These are phyloP conservation scores for Iphiclides podalirius DNA, from an alignment of 2,888 invertebrate genomes.

Conservation along the genomic window DNA sequence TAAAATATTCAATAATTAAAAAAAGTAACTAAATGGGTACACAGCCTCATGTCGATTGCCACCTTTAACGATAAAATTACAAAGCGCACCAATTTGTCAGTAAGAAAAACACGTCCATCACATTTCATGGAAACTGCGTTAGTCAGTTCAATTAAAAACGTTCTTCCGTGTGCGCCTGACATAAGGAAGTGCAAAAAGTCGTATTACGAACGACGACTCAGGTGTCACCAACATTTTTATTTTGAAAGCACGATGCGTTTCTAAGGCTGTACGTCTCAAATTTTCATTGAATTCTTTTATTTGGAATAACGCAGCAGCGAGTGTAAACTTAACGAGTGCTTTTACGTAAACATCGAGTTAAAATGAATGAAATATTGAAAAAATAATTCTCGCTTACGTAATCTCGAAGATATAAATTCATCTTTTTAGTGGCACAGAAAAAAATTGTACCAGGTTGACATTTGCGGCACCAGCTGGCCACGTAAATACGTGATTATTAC, in stretches of 20 bases:
- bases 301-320: conserved; percentile 8
- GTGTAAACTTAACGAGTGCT: conserved; percentile 6
- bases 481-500: conserved; percentile 43
- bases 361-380: conserved; percentile 8
- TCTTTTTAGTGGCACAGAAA: conserved; percentile 39
- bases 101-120: conserved; percentile 19
- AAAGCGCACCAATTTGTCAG: conserved; percentile 10
- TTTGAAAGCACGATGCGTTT: conserved; percentile 13
- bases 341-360: conserved; percentile 19
- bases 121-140: conserved; percentile 50
- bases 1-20: no score
- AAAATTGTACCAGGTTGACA: conserved; percentile 28
- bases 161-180: conserved; percentile 46
- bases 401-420: conserved; percentile 18
- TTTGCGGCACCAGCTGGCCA: conserved; percentile 37
- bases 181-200: conserved; percentile 47
- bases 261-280: background rate
- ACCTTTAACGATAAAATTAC: conserved; percentile 1
- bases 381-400: conserved; percentile 18
- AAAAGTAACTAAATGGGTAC: no score
- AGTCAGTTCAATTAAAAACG: conserved; percentile 43
- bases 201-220: conserved; percentile 14
- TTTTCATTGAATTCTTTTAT: conserved; percentile 14
- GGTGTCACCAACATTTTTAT: conserved; percentile 15
- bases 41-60: background rate